Evolutionary conservation across 2,797 vertebrate species (phyloP).

Genomic region (Manis crassicaudata): DNA sequence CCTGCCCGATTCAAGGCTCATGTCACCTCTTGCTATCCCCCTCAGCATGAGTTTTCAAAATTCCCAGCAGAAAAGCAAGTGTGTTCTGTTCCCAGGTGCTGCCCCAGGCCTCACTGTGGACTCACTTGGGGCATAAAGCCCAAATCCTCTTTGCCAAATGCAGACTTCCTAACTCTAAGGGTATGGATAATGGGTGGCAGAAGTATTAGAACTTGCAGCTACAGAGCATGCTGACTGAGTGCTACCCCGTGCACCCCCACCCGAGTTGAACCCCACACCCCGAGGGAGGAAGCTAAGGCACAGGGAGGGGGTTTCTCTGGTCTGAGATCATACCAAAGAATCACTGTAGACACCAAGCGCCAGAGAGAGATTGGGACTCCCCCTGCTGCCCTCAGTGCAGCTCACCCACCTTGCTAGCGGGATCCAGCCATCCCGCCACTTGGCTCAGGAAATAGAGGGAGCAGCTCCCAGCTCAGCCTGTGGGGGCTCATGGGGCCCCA

Average conservation of each 20-base stretch:
- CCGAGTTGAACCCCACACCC: background rate
- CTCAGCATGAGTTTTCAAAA: background rate
- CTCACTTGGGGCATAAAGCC: background rate
- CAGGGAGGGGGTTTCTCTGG: background rate
- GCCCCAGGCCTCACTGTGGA: no score
- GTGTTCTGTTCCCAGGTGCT: background rate
- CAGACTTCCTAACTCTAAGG: background rate
- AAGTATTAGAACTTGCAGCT: background rate
- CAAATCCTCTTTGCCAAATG: background rate
- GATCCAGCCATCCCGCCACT: background rate
- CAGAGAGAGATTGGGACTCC: background rate
- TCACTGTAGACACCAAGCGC: no score
- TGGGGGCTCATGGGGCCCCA: background rate
- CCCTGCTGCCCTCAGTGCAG: background rate
- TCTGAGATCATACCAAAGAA: background rate
- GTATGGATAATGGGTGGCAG: background rate
- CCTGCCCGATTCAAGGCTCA: background rate
- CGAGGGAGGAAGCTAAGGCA: background rate
- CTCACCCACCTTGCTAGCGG: background rate
- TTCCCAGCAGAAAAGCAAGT: background rate
- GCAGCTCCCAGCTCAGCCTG: background rate
- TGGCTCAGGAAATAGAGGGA: background rate
- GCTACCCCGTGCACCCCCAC: no score
- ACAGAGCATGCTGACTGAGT: no score
- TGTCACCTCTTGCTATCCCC: accelerated